Conservation (phyloP, 2,797 vertebrate genomes). For the Australoheros facetus region DNA sequence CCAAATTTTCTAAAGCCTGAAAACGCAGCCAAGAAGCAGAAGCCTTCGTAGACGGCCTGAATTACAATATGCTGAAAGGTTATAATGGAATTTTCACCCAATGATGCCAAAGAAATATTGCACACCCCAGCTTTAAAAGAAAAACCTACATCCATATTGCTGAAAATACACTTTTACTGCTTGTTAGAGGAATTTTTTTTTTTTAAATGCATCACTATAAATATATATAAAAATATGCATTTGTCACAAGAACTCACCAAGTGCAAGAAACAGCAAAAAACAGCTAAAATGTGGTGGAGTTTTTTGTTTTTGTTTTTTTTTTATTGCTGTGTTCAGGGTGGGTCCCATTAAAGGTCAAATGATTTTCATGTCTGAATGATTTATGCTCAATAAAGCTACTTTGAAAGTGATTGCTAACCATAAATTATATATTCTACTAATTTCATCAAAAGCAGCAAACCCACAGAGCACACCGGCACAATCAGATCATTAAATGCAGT, state of each 20-base stretch:
- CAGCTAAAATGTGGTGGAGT: background rate
- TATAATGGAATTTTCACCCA: conserved; percentile 1
- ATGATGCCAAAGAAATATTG: conserved; percentile 3
- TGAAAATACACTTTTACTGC: background rate
- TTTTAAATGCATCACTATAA: background rate
- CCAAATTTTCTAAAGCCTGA: background rate
- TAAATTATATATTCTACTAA: conserved; percentile 16
- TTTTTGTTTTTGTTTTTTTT: rapidly evolving
- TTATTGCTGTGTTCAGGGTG: background rate
- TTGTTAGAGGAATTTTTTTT: background rate
- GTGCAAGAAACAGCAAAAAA: background rate
- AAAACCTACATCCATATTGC: background rate
- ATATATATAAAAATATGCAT: background rate
- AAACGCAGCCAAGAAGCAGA: background rate
- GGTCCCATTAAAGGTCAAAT: background rate
- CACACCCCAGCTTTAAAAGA: background rate
- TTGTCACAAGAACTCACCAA: background rate
- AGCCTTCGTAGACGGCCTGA: background rate
- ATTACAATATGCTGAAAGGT: conserved; percentile 1
- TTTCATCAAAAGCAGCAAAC: conserved; percentile 1
- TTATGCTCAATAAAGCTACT: conserved; percentile 15
- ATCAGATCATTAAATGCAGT: conserved; percentile 6
- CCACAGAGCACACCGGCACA: background rate
- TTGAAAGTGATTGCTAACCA: conserved; percentile 17
- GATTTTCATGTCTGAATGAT: conserved; percentile 13